A percentile compares a stretch with the other conserved stretches of the same genome.
Evolutionary conservation across 2,797 vertebrate species (phyloP).

Genomic region (Lacerta agilis): DNA sequence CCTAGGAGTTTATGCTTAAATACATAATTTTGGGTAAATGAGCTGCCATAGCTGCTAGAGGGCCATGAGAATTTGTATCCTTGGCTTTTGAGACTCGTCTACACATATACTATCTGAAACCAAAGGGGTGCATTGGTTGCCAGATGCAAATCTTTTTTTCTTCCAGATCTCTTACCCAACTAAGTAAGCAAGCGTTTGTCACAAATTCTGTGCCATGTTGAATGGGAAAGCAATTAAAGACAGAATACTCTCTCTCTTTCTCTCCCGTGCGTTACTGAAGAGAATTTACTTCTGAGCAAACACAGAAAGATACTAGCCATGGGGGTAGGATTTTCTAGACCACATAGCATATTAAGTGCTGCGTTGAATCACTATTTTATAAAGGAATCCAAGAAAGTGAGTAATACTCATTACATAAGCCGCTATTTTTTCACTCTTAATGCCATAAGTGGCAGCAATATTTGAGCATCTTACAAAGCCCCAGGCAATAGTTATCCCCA

Average conservation of each 20-base stretch:
- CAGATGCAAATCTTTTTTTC: too few species aligned
- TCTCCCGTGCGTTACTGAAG: background rate
- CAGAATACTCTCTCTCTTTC: background rate
- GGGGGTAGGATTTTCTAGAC: background rate
- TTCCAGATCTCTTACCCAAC: too few species aligned
- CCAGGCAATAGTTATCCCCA: background rate
- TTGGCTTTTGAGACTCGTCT: too few species aligned
- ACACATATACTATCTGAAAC: too few species aligned
- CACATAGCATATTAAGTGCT: background rate
- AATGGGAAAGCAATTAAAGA: background rate
- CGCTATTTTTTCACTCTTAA: background rate
- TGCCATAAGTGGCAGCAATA: background rate
- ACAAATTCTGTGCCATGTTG: background rate
- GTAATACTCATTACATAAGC: too few species aligned
- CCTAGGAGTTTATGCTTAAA: too few species aligned
- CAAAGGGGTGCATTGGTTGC: too few species aligned
- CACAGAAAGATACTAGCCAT: background rate
- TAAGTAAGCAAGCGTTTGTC: background rate
- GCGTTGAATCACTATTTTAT: background rate
- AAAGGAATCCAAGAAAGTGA: background rate
- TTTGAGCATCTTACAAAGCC: background rate
- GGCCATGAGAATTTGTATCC: too few species aligned
- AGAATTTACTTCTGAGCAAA: background rate
- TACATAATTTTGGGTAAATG: too few species aligned
- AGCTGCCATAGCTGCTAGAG: too few species aligned